Evolutionary conservation across 1,140 invertebrate species (phyloP), one percentile per base, ranked within the genome.

Genomic region (Hylaeus anthracinus): DNA sequence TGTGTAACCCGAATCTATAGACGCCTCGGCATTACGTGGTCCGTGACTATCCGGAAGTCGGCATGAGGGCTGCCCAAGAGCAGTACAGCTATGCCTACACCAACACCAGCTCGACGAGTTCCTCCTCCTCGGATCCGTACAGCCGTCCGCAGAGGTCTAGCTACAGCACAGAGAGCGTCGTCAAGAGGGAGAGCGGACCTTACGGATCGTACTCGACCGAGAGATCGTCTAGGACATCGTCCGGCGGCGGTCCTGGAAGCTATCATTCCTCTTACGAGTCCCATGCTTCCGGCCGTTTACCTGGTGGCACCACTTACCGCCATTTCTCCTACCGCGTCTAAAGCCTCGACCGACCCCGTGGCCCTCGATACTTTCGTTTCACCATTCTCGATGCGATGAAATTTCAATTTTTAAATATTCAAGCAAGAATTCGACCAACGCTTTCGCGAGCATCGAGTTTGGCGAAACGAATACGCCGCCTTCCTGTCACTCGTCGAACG

Each of bases 251-350:
- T 75, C 97, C 97, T 79, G 96, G 97, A 88, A 95, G 96, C 86
- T 97, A 97, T 92, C 94, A 92, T 79, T 95, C 95, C 71, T 96
- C 96, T 88, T 97, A 97, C 93, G 96, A 96, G 84, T 96, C 96
- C 60, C 95, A 95, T 83, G 94, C 95, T 79, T 95, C 95, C 92
- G 97, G 97, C 87, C 95, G 96, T 89, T 94, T 97, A 90, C 97
- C 97, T 72, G 95, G 96, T 86, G 97, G 97, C 90, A 97, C 96
- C 88, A 94, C 93, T 88, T 97, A 97, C 92, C 96, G 97, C 83
- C 97, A 97, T 92, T 97, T 95, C 93, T 97, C 96, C 84, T 97
- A 97, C 94, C 96, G 96, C 92, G 96, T 97, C 90, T 97, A 96
- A 95, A 86, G 39, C 14, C n/a, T 10, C 58, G n/a, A 14, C 12